Evolutionary conservation across 2,797 vertebrate genomes (phyloP).

Genomic region (Artibeus lituratus): DNA sequence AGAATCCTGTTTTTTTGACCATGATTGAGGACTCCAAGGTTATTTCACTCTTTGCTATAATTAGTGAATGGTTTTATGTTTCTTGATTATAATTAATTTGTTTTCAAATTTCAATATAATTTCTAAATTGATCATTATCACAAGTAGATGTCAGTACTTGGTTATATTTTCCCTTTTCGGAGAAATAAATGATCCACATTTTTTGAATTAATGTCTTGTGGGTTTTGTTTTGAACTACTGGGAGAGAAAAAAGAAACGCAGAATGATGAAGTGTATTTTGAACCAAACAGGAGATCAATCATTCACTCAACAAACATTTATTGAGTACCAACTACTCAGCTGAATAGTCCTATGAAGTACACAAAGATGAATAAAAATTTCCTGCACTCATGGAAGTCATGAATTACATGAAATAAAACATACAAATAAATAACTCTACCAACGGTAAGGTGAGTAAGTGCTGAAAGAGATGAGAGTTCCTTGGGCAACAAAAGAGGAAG

Average conservation of each 20-base stretch:
- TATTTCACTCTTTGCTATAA: constrained; percentile 29
- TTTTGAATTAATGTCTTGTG: constrained; percentile 22
- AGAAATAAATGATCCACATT: constrained; percentile 50
- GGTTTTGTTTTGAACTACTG: constrained; percentile 39
- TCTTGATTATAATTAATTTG: constrained; percentile 55
- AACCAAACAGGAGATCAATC: constrained; percentile 34
- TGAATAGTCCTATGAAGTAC: background rate
- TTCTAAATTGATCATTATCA: constrained; percentile 54
- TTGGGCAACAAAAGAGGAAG: background rate
- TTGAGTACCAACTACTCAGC: background rate
- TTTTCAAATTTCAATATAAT: constrained; percentile 47
- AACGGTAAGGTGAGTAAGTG: constrained; percentile 11
- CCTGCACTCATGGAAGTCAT: background rate
- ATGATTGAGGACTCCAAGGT: constrained; percentile 10
- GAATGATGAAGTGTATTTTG: constrained; percentile 50
- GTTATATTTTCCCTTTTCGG: constrained; percentile 20
- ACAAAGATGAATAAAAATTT: constrained; percentile 29
- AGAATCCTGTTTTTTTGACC: background rate
- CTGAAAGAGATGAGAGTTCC: background rate
- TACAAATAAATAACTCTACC: constrained; percentile 32
- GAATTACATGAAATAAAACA: constrained; percentile 21
- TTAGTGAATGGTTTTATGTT: constrained; percentile 31
- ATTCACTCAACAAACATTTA: constrained; percentile 43
- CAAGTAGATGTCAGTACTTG: constrained; percentile 7
- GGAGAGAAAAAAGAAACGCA: background rate